Conservation (phyloP, 2,113 vertebrate species). For the Peromyscus leucopus region DNA sequence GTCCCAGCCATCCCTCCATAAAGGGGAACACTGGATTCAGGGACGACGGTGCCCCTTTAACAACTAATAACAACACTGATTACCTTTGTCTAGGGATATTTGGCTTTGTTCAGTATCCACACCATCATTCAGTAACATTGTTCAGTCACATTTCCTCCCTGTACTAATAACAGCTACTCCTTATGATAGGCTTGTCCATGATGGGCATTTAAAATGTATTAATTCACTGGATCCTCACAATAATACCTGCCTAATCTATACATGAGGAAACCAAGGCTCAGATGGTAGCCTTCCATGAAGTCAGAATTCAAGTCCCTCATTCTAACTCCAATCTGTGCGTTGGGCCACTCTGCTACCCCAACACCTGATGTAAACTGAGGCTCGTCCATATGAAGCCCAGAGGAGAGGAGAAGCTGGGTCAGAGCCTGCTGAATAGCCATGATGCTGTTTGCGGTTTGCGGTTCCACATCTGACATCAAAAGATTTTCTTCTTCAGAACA, state of each 20-base stretch:
- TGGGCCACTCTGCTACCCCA: rapidly evolving
- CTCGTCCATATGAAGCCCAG: not conserved
- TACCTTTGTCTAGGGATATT: not conserved
- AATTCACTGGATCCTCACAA: not conserved
- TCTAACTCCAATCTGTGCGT: not conserved
- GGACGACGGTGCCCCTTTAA: not conserved
- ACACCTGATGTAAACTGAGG: not conserved
- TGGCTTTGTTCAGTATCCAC: not conserved
- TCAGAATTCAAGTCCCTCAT: not conserved
- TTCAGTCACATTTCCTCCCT: not conserved
- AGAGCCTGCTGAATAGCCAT: rapidly evolving
- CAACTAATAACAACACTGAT: not conserved
- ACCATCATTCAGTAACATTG: too few species aligned
- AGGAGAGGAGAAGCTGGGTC: rapidly evolving
- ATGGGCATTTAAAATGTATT: not conserved
- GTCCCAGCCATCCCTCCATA: not conserved
- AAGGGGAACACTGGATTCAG: not conserved
- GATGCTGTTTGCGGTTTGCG: rapidly evolving
- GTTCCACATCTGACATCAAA: not conserved
- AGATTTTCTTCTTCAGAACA: not conserved
- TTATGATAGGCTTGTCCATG: not conserved
- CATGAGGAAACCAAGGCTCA: not conserved
- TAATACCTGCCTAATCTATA: not conserved
- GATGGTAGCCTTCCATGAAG: not conserved
- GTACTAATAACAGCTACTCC: not conserved